These are phyloP conservation scores for Amia ocellicauda DNA, from an alignment of 2,113 vertebrate genomes.

Conservation along the genomic window DNA sequence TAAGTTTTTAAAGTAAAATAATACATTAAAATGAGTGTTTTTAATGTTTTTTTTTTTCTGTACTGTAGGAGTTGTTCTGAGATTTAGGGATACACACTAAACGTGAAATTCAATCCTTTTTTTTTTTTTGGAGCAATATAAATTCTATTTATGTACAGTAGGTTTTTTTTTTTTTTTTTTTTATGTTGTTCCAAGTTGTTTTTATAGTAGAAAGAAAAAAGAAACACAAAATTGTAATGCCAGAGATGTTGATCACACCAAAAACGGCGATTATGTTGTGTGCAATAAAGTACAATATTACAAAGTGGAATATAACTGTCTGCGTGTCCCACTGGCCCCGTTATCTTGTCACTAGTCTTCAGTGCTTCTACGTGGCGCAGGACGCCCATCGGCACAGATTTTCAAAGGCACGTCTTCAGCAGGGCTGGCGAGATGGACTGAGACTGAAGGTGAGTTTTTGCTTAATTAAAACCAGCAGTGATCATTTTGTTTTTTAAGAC, in stretches of 20 bases:
- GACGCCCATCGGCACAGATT: no score
- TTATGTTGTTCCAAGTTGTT: conserved; percentile 54
- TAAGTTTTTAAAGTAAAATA: neutral
- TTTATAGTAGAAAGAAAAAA: conserved; percentile 39
- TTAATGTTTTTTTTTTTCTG: conserved; percentile 5
- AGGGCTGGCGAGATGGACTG: no score
- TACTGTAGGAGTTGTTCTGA: neutral
- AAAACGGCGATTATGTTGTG: conserved; percentile 51
- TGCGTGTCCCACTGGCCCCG: conserved; percentile 40
- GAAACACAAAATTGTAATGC: conserved; percentile 49
- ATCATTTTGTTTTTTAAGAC: no score
- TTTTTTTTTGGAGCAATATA: conserved; percentile 43
- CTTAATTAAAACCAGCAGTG: no score
- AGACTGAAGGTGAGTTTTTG: no score
- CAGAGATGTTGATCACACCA: conserved; percentile 59
- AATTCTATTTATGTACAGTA: conserved; percentile 50
- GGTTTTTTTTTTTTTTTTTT: conserved; percentile 35
- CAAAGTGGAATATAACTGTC: conserved; percentile 47
- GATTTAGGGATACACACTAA: conserved; percentile 56
- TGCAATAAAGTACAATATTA: conserved; percentile 70
- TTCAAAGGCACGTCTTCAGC: no score
- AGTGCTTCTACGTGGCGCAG: neutral
- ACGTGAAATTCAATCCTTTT: conserved; percentile 35
- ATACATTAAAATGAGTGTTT: conserved; percentile 1
- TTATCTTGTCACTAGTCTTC: conserved; percentile 18